Evolutionary conservation across 2,113 vertebrate species (phyloP).

Genomic region (Pantherophis guttatus): DNA sequence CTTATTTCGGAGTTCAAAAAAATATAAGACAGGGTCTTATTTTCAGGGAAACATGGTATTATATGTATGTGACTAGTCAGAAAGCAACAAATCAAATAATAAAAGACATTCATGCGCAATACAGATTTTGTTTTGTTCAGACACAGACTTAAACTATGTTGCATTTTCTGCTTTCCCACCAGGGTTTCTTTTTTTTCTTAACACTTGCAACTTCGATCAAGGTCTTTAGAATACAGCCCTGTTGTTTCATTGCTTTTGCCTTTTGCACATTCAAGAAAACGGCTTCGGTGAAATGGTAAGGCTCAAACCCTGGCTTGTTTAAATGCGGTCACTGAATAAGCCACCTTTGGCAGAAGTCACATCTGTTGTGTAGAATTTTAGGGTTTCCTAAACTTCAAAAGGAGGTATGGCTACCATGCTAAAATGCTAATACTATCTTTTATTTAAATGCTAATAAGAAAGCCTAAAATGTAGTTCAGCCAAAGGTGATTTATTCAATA

Average conservation of each 20-base stretch:
- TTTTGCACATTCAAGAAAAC: background rate
- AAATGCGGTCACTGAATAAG: background rate
- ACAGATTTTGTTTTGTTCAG: background rate
- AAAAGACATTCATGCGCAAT: background rate
- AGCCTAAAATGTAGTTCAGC: background rate
- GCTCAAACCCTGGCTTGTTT: background rate
- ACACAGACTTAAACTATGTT: background rate
- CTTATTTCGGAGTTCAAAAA: too few relatives aligned
- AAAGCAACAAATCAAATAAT: background rate
- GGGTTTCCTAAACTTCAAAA: background rate
- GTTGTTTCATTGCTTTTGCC: background rate
- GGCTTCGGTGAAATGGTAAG: background rate
- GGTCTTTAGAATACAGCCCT: background rate
- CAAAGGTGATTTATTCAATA: background rate
- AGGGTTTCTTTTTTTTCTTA: background rate
- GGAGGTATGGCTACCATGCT: background rate
- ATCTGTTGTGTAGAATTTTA: background rate
- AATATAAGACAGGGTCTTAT: too few relatives aligned
- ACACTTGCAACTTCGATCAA: background rate
- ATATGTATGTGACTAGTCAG: background rate
- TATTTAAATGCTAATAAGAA: background rate
- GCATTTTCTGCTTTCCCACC: background rate
- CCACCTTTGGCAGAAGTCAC: background rate
- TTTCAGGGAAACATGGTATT: background rate
- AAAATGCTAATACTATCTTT: background rate